phyloP scores from a whole-genome alignment of 2,888 invertebrate genomes.

The Hesperia comma region DNA sequence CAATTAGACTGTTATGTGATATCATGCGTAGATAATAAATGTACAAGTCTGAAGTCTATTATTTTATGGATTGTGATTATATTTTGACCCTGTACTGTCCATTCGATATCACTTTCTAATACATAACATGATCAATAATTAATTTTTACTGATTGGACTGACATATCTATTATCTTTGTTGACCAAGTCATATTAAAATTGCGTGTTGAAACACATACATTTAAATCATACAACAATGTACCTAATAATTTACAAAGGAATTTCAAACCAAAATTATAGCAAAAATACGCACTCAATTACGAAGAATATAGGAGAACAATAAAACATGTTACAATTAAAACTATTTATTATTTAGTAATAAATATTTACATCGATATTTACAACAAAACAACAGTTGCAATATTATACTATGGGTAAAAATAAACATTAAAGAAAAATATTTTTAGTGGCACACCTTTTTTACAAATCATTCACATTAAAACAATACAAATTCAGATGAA shows the following conservation, averaged over 20 bases:
- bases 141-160: slow-evolving; percentile 20
- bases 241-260: slow-evolving; percentile 11
- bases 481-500: background rate
- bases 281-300: too few species aligned
- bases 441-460: slow-evolving; percentile 15
- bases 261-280: background rate
- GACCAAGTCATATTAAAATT: slow-evolving; percentile 18
- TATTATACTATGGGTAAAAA: slow-evolving; percentile 44
- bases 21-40: slow-evolving; percentile 9
- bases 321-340: slow-evolving; percentile 68
- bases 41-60: slow-evolving; percentile 5
- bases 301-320: slow-evolving; percentile 55
- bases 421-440: slow-evolving; percentile 36
- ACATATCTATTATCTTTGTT: slow-evolving; percentile 28
- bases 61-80: slow-evolving; percentile 18
- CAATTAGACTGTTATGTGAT: slow-evolving; percentile 3
- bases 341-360: slow-evolving; percentile 70
- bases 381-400: slow-evolving; percentile 47
- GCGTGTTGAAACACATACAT: slow-evolving; percentile 50
- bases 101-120: slow-evolving; percentile 32
- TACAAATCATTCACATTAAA: slow-evolving; percentile 33
- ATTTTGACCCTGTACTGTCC: slow-evolving; percentile 36
- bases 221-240: slow-evolving; percentile 47
- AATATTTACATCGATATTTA: slow-evolving; percentile 69
- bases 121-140: slow-evolving; percentile 22